Evolutionary conservation across 2,888 invertebrate species (phyloP).

Genomic region (Nasonovia ribisnigri): DNA sequence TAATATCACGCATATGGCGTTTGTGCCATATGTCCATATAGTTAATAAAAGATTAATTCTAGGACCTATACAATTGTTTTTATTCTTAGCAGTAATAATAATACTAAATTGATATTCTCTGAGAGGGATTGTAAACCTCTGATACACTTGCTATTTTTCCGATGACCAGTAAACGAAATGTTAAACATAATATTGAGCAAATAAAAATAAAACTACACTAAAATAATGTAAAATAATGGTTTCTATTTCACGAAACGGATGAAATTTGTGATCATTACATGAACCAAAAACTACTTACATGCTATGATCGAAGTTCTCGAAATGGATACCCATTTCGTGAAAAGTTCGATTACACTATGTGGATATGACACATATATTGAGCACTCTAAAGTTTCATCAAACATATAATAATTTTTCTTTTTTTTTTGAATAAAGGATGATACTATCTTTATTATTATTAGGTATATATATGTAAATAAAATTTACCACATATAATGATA

Average conservation of each 20-base stretch:
- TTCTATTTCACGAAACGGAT: neutral
- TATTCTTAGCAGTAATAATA: neutral
- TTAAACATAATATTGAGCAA: neutral
- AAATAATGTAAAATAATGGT: neutral
- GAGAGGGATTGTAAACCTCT: neutral
- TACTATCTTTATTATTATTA: neutral
- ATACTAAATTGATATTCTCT: neutral
- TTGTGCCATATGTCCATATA: neutral
- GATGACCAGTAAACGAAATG: neutral
- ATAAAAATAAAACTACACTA: neutral
- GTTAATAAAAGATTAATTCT: neutral
- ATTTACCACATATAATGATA: neutral
- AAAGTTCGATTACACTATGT: neutral
- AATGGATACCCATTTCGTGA: neutral
- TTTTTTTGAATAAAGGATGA: neutral
- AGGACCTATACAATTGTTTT: neutral
- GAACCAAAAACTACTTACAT: neutral
- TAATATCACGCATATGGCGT: neutral
- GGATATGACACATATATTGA: neutral
- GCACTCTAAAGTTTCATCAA: neutral
- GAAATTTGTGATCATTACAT: neutral
- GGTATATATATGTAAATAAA: neutral
- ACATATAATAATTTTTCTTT: neutral
- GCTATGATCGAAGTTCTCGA: neutral
- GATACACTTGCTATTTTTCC: neutral